phyloP scores from a whole-genome alignment of 2,113 vertebrate genomes.

The Panthera leo region DNA sequence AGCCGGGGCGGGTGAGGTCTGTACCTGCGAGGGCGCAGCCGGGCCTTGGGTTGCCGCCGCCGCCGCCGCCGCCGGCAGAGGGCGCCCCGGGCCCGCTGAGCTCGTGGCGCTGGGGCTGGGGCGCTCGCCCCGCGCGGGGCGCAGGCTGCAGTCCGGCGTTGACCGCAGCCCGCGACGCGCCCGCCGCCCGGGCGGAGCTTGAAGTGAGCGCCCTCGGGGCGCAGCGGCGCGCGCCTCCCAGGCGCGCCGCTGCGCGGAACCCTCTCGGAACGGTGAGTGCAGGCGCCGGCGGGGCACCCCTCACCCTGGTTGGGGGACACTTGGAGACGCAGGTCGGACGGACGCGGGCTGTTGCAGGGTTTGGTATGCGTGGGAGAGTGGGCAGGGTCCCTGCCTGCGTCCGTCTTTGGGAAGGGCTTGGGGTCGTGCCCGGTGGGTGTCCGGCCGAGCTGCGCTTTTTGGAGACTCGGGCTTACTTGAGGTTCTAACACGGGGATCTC shows the following conservation, averaged over 20 bases:
- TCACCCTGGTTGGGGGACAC: background rate
- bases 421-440: background rate
- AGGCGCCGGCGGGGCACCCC: background rate
- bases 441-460: background rate
- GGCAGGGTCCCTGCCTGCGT: background rate
- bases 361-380: background rate
- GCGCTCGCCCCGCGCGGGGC: background rate
- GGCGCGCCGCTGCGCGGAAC: background rate
- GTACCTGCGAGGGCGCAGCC: background rate
- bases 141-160: background rate
- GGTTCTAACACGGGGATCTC: background rate
- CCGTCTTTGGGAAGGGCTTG: background rate
- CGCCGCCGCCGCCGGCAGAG: slow-evolving; percentile 43
- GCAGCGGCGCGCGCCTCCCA: background rate
- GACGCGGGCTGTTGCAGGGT: background rate
- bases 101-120: background rate
- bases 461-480: background rate
- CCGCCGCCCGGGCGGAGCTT: accelerated
- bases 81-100: slow-evolving; percentile 37
- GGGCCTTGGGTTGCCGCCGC: background rate
- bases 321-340: background rate
- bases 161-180: background rate
- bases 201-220: background rate
- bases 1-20: accelerated
- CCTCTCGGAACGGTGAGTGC: slow-evolving; percentile 20